Percentiles rank a stretch among this genome's conserved stretches.
phyloP scores from a whole-genome alignment of 1,140 invertebrate genomes.

The Tetramorium simillimum region DNA sequence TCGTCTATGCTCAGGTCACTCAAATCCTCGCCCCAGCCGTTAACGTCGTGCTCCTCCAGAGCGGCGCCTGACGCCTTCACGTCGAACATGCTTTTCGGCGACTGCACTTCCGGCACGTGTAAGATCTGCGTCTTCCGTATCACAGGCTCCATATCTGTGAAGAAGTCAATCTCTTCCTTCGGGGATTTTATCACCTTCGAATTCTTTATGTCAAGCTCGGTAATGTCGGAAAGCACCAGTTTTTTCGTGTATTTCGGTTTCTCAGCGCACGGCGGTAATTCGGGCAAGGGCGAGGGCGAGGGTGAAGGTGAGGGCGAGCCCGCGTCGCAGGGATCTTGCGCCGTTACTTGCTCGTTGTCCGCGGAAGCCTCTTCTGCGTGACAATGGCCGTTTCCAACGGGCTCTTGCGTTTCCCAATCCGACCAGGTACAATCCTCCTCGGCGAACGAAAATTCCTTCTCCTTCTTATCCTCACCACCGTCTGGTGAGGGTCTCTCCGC shows the following conservation, averaged over 20 bases:
- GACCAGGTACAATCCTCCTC: slow-evolving; percentile 88
- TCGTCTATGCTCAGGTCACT: slow-evolving; percentile 79
- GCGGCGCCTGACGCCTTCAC: slow-evolving; percentile 69
- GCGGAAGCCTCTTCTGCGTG: background rate
- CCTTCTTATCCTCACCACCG: slow-evolving; percentile 91
- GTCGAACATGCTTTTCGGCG: slow-evolving; percentile 80
- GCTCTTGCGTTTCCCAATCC: slow-evolving; percentile 90
- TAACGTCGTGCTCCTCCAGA: slow-evolving; percentile 71
- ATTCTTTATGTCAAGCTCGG: slow-evolving; percentile 91
- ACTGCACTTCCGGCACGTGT: slow-evolving; percentile 78
- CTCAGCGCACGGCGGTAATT: slow-evolving; percentile 31
- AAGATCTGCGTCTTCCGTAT: slow-evolving; percentile 88
- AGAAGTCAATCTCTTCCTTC: slow-evolving; percentile 88
- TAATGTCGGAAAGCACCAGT: slow-evolving; percentile 88
- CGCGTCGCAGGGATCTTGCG: background rate
- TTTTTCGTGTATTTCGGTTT: slow-evolving; percentile 76
- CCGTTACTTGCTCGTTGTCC: background rate
- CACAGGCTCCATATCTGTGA: slow-evolving; percentile 93
- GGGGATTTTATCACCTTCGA: slow-evolving; percentile 85
- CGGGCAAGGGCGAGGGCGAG: background rate
- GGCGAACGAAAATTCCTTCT: slow-evolving; percentile 83
- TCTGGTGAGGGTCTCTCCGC: slow-evolving; percentile 92
- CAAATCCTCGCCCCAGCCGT: slow-evolving; percentile 82
- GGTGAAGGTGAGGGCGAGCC: background rate
- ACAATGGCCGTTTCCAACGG: background rate